Base-by-base conservation (phyloP, 1,140 invertebrate species). In the Maniola jurtina region DNA sequence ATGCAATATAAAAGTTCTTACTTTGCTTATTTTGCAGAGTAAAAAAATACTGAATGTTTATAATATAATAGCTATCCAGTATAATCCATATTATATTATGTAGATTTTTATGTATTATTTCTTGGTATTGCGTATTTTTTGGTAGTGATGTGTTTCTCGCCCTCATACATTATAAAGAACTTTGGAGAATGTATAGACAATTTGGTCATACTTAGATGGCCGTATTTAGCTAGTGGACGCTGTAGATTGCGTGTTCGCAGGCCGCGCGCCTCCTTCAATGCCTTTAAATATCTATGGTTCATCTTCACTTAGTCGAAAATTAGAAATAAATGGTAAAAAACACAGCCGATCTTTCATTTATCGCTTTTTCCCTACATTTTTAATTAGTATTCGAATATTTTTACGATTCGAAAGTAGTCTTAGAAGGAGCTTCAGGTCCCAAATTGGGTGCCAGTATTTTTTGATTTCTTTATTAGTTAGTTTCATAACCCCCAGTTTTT, bases 251-350 rank as follows among this genome's bases (percentile, higher is more conserved):
- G 68, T 65, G 25, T 61, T 50, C 76, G 76, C 74, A 68, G 84
- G 82, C 82, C 84, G 86, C 79, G 86, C 86, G 86, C 84, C 84
- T 84, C 83, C 76, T 72, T 82, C 78, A 78, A 79, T 71, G 81
- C 81, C 81, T 81, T 75, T 75, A 59, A 79, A 68, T 76, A 79
- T 74, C 61, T 82, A 80, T 85, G 82, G 79, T 84, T 89, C 85
- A 89, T 88, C 85, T 86, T 82, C 87, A 89, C 86, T 83, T 89
- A 88, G 86, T 78, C 75, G 76, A 83, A 74, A 80, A 78, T 86
- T 89, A 89, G 87, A 83, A 83, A 88, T 88, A 88, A 89, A 86
- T 81, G 84, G 82, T 88, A 83, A 89, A 78, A 82, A 84, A 89
- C 84, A 88, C 85, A 88, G 87, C 82, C 72, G 87, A 76, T 88